Conservation (phyloP, 2,797 vertebrate species). For the Gobio occitaniae region DNA sequence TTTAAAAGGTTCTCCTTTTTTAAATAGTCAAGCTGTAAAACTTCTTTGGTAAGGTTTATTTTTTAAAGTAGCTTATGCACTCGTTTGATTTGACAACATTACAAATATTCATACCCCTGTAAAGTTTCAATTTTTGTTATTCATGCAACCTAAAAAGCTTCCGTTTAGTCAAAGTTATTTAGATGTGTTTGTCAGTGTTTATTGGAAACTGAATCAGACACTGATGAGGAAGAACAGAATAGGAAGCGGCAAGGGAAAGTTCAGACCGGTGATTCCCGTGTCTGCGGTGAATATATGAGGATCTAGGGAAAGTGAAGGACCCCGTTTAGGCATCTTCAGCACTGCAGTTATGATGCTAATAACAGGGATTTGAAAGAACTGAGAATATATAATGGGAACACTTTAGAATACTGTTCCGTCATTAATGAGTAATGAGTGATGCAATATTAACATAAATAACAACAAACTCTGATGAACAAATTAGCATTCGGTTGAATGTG, state of each 20-base stretch:
- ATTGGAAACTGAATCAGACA: background rate
- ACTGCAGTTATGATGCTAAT: background rate
- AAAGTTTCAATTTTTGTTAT: background rate
- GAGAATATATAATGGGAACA: background rate
- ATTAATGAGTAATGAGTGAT: too few species aligned
- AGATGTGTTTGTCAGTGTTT: background rate
- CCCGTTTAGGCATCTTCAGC: too few species aligned
- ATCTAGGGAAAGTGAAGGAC: background rate
- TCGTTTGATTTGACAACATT: background rate
- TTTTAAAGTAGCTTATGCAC: background rate
- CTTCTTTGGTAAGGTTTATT: background rate
- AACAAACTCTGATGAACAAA: too few species aligned
- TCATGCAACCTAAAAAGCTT: background rate
- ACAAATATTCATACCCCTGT: background rate
- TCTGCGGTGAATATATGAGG: background rate
- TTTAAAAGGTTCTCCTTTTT: background rate
- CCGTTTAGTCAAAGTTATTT: background rate
- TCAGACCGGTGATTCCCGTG: background rate
- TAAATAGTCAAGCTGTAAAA: background rate
- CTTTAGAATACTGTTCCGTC: too few species aligned
- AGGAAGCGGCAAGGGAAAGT: background rate
- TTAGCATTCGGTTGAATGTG: too few species aligned
- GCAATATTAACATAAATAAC: too few species aligned
- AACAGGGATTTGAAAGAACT: background rate
- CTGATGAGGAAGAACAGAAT: conserved; percentile 13